Conservation (phyloP, 2,113 vertebrate species). For the Cavia aperea region DNA sequence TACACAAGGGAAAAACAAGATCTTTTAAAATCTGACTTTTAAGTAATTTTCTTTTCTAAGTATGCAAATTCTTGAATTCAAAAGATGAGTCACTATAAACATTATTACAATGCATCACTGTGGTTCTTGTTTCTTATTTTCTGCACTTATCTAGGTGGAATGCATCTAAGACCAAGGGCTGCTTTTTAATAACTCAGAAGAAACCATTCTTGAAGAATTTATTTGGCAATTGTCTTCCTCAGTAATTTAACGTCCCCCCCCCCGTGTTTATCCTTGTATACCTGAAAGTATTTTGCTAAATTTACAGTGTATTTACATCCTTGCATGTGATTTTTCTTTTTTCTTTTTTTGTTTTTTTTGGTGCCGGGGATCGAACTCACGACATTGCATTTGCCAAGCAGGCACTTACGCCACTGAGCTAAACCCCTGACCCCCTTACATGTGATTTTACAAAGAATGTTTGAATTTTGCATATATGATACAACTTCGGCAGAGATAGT, state of each 20-base stretch:
- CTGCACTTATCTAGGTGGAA: neutral
- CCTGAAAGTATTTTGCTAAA: conserved; percentile 17
- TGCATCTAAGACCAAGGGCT: neutral
- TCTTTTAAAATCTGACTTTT: neutral
- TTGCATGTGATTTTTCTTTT: neutral
- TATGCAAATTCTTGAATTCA: neutral
- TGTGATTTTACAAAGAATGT: conserved; percentile 16
- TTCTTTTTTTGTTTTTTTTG: too few relatives aligned
- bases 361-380: too few relatives aligned
- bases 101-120: neutral
- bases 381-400: too few relatives aligned
- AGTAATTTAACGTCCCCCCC: neutral
- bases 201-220: conserved; percentile 26
- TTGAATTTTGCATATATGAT: conserved; percentile 11
- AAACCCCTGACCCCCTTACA: neutral
- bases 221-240: neutral
- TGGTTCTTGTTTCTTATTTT: neutral
- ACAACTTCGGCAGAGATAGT: conserved; percentile 14
- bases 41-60: neutral
- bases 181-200: conserved; percentile 31
- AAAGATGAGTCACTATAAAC: conserved; percentile 14
- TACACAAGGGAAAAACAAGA: neutral
- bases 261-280: conserved; percentile 32
- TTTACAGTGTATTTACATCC: neutral
- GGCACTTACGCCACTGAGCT: too few relatives aligned